Conservation (phyloP, 2,888 invertebrate genomes). For the Perdita meconis region DNA sequence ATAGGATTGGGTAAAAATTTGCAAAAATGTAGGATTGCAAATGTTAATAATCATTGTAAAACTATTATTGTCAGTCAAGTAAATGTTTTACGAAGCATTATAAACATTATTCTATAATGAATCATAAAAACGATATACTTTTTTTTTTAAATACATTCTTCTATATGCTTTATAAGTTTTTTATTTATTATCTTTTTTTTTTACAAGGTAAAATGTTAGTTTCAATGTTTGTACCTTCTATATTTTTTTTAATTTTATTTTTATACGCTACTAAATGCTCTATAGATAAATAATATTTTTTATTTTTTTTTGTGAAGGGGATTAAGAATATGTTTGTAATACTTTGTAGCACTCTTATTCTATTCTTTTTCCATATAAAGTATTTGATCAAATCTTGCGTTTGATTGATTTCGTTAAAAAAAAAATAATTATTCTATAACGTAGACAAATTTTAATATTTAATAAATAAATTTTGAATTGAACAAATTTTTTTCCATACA, state of each 20-base stretch:
- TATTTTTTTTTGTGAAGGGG: too few species aligned
- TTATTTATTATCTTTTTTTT: conserved; percentile 19
- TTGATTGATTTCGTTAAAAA: conserved; percentile 5
- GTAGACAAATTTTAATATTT: conserved; percentile 8
- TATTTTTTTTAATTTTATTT: not conserved
- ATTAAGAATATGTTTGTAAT: conserved; percentile 58
- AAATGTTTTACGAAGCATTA: conserved; percentile 60
- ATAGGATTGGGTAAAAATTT: conserved; percentile 49
- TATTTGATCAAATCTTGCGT: conserved; percentile 20
- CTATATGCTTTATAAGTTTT: too few species aligned
- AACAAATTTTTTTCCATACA: not conserved
- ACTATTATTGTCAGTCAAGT: conserved; percentile 42
- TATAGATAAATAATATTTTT: conserved; percentile 21
- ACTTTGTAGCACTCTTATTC: conserved; percentile 50
- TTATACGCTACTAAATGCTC: not conserved
- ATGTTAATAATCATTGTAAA: conserved; percentile 32
- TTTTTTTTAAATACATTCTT: conserved; percentile 15
- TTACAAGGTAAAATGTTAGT: not conserved
- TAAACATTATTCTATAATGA: conserved; percentile 54
- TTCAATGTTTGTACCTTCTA: conserved; percentile 4
- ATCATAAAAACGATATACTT: conserved; percentile 1
- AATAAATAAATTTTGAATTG: conserved; percentile 2
- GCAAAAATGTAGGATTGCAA: conserved; percentile 31
- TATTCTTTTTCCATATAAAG: conserved; percentile 24
- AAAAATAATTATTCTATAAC: conserved; percentile 14